phyloP scores from a whole-genome alignment of 2,797 vertebrate species.

The Glossophaga mutica region DNA sequence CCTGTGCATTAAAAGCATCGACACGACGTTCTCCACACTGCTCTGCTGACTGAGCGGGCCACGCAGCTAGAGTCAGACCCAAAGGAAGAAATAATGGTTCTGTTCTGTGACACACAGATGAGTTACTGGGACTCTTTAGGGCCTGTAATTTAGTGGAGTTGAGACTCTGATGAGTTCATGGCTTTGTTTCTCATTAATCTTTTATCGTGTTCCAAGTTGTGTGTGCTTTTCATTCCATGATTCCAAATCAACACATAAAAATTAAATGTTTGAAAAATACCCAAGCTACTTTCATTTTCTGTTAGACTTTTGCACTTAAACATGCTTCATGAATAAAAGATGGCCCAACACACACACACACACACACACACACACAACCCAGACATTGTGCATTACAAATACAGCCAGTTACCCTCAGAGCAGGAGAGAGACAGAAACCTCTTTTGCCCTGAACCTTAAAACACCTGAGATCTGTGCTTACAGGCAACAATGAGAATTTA shows the following conservation, averaged over 20 bases:
- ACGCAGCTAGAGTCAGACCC: not conserved
- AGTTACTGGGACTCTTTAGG: conserved; percentile 62
- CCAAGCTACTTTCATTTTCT: not conserved
- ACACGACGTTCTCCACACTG: not conserved
- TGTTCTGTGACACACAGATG: conserved; percentile 8
- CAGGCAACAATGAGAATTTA: conserved; percentile 10
- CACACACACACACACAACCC: not conserved
- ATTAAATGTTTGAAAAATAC: conserved; percentile 40
- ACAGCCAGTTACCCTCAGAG: not conserved
- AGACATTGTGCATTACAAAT: not conserved
- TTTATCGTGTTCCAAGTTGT: conserved; percentile 65
- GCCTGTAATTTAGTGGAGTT: conserved; percentile 60
- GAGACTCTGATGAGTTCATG: conserved; percentile 66
- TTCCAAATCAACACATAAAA: conserved; percentile 38
- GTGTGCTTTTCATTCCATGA: conserved; percentile 48
- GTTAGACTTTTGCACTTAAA: not conserved
- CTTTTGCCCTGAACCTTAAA: not conserved
- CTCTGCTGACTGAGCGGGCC: conserved; percentile 30
- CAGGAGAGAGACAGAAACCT: not conserved
- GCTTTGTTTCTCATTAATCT: conserved; percentile 78
- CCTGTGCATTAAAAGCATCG: not conserved
- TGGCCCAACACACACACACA: not conserved
- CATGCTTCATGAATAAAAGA: not conserved
- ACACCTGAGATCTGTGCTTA: not conserved
- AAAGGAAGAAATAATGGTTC: conserved; percentile 19